A percentile compares a stretch with the other conserved stretches of the same genome.
Evolutionary conservation across 1,140 invertebrate species (phyloP).

Genomic region (Eulimnadia texana): DNA sequence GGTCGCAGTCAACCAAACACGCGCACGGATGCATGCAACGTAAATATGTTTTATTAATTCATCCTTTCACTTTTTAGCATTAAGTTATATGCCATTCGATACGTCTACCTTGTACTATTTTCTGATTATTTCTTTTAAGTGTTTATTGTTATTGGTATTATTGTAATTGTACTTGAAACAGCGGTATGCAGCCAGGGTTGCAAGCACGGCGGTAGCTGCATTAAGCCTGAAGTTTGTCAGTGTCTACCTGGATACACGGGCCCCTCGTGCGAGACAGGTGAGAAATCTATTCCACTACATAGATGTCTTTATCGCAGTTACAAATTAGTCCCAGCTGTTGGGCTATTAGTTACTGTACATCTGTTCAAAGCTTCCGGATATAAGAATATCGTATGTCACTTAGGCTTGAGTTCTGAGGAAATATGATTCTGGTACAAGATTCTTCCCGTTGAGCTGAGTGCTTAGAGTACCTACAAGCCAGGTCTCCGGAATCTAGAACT

Average conservation of each 20-base stretch:
- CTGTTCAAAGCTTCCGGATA: background rate
- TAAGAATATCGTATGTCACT: no score
- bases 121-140: background rate
- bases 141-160: no score
- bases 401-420: background rate
- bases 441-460: background rate
- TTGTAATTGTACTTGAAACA: no score
- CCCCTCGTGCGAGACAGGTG: conserved; percentile 15
- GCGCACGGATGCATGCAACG: conserved; percentile 46
- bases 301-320: no score
- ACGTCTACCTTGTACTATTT: no score
- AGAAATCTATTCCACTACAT: no score
- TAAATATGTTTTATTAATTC: conserved; percentile 28
- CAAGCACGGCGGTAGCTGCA: conserved; percentile 16
- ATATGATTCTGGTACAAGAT: no score
- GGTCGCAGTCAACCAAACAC: conserved; percentile 36
- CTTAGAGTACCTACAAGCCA: background rate
- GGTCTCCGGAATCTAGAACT: background rate
- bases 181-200: conserved; percentile 15
- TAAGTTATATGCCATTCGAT: no score
- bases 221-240: conserved; percentile 14
- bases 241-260: conserved; percentile 17
- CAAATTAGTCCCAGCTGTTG: no score
- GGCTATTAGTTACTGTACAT: no score
- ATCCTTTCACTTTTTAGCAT: background rate